phyloP scores from a whole-genome alignment of 2,888 invertebrate species.

The Smittia sp. region DNA sequence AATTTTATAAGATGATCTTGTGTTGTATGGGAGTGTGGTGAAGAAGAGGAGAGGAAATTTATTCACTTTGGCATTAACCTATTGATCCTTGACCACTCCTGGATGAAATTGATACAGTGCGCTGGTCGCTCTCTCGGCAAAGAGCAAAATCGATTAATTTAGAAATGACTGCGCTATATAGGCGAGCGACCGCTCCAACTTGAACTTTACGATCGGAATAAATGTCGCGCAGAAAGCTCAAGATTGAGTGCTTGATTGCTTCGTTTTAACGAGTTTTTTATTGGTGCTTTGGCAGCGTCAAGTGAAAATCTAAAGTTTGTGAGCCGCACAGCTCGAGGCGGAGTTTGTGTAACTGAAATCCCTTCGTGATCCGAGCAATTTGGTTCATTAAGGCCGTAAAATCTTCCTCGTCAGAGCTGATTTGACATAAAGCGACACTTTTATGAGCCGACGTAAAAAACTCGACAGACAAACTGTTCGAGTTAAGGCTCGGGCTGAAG shows the following conservation, averaged over 20 bases:
- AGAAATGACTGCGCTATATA: slow-evolving; percentile 8
- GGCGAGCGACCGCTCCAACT: neutral
- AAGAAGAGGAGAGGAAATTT: slow-evolving; percentile 15
- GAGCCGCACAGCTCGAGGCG: too few relatives aligned
- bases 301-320: neutral
- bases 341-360: neutral
- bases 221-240: neutral
- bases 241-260: too few relatives aligned
- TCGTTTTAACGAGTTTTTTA: neutral
- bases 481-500: neutral
- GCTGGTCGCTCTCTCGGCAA: neutral
- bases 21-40: slow-evolving; percentile 25
- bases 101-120: slow-evolving; percentile 39
- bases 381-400: slow-evolving; percentile 13
- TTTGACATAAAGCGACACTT: neutral
- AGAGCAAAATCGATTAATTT: slow-evolving; percentile 23
- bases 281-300: neutral
- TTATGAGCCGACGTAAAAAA: slow-evolving; percentile 2
- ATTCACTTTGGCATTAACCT: slow-evolving; percentile 36
- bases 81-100: slow-evolving; percentile 41
- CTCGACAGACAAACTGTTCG: neutral
- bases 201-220: slow-evolving; percentile 28
- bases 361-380: neutral
- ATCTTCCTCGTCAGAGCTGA: neutral
- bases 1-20: slow-evolving; percentile 35